Evolutionary conservation across 2,113 vertebrate genomes (phyloP), one percentile per base, ranked within the genome.

Genomic region (Origma solitaria): DNA sequence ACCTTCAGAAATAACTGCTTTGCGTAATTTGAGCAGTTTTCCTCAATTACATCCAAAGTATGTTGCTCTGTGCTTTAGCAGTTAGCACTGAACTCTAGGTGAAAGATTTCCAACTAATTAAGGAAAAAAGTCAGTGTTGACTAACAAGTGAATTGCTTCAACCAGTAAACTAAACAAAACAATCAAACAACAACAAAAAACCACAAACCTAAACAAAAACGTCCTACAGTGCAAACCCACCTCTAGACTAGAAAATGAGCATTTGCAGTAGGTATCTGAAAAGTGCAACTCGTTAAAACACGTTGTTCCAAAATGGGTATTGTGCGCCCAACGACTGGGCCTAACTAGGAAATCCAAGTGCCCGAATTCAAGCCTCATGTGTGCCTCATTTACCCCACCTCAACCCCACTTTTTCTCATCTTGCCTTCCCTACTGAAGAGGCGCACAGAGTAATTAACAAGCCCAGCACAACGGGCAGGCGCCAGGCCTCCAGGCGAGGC

Each of bases 291-390:
- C 27, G 7, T 0, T 28, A 24, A 75, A 71, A 88, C 22, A 23
- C 10, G 0, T 3, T 12, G 9, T 12, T 84, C 24, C 47, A 42
- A 82, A 70, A 35, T 14, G 24, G 12, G 11, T 7, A 35, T 0
- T 2, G 23, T 1, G 8, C 3, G 6, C 7, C 28, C 12, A 56
- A 3, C 0, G 0, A n/a, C 8, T 7, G 7, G 21, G 16, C 11
- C 9, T 2, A 7, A 25, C 10, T 0, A n/a, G 4, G 54, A 61
- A 53, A 28, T 33, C 45, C 4, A 3, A 33, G n/a, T 1, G 45
- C 21, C 3, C 8, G 3, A 15, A 10, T 25, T 64, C 68, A 37
- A 78, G 25, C 20, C 42, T 23, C 64, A 31, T 1, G 6, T 15
- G 50, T 7, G 12, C 3, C 25, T 40, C 40, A 9, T 31, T 22